Evolutionary conservation across 2,888 invertebrate genomes (phyloP), one percentile per base, ranked within the genome.

Genomic region (Orthosia incerta): DNA sequence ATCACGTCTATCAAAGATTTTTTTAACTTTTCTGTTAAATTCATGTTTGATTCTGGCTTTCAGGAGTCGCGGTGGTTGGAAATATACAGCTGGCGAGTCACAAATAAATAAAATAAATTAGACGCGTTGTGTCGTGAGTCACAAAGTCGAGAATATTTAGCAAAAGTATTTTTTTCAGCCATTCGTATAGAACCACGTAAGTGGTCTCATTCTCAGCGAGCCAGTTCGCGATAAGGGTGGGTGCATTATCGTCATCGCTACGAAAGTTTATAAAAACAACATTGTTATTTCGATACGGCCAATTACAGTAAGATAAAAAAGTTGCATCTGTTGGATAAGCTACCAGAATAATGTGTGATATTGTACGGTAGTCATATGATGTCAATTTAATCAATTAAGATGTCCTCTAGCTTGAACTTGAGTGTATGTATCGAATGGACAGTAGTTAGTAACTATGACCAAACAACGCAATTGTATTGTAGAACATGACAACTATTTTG

Each of bases 161-260:
- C 59, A 62, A 64, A 77, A 66, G 26, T 51, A 18, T 64, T 55
- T 16, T 12, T 26, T 11, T 53, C 16, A 64, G 11, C 71, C 70
- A 78, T 55, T 67, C 48, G 18, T 73, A 20, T 63, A 56, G 61
- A 39, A 57, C 68, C 86, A 85, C 82, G 84, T 86, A 73, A 74
- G 61, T 72, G 76, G 53, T 76, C 62, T 70, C 61, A 71, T 63
- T 81, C 68, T 74, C 13, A 66, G 31, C 57, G 50, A 59, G 46
- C 65, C 15, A 74, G 16, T 45, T 62, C n/a, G 65, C 63, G 86
- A 86, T 86, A 86, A 81, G 70, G 62, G 57, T 67, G 70, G 62
- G 51, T 63, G 71, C 61, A 76, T 62, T 80, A 86, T 79, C 86
- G 76, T 45, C 59, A 56, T 57, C 71, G 70, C 61, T 75, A 59